Evolutionary conservation across 2,888 invertebrate species (phyloP).

Genomic region (Himalopsyche anomala): DNA sequence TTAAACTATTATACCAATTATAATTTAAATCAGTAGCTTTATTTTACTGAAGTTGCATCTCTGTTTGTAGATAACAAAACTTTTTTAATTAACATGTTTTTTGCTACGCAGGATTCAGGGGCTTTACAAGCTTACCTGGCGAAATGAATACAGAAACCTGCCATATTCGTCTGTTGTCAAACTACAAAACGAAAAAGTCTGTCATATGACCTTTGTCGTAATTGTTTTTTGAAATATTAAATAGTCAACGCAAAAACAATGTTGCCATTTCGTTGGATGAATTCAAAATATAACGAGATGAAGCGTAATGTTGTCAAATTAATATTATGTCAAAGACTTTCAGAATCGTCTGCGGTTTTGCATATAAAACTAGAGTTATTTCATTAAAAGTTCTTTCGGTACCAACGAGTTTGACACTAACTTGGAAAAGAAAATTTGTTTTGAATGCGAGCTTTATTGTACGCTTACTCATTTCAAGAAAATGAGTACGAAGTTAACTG

Average conservation of each 20-base stretch:
- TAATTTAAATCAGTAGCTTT: no score
- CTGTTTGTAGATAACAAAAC: no score
- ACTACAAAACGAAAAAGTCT: background rate
- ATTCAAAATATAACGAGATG: background rate
- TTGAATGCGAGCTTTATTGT: background rate
- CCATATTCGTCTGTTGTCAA: background rate
- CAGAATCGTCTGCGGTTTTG: background rate
- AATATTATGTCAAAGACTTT: background rate
- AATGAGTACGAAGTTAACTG: no score
- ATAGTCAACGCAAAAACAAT: background rate
- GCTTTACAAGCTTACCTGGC: no score
- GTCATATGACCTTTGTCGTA: background rate
- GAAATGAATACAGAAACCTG: background rate
- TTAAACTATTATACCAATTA: no score
- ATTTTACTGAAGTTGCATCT: no score
- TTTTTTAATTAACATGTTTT: no score
- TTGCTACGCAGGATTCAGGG: no score
- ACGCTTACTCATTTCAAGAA: no score
- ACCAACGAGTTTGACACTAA: background rate
- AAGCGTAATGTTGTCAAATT: background rate
- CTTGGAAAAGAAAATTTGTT: background rate
- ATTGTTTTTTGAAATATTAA: slow-evolving; percentile 30
- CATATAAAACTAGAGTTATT: background rate
- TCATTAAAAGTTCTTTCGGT: background rate
- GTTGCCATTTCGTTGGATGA: background rate